These are phyloP conservation scores for Ophioninae sp. DNA, from an alignment of 2,888 invertebrate species.

Conservation along the genomic window DNA sequence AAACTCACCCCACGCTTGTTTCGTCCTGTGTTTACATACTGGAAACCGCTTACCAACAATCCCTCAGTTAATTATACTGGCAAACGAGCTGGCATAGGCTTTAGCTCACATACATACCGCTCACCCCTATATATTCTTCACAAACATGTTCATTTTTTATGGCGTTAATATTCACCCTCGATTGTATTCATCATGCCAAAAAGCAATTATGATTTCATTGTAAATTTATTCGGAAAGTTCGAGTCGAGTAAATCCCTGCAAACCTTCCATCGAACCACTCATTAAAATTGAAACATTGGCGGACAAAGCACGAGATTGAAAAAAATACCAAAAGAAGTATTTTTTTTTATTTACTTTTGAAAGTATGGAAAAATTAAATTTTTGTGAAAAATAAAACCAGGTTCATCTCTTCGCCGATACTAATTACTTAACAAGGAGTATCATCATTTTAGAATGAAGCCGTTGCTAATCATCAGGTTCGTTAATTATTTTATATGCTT, in stretches of 20 bases:
- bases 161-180: conserved; percentile 21
- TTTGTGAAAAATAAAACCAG: background rate
- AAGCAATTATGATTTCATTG: background rate
- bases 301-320: background rate
- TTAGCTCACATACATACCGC: background rate
- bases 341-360: background rate
- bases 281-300: background rate
- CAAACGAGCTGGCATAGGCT: conserved; percentile 41
- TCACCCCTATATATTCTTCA: conserved; percentile 25
- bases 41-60: conserved; percentile 62
- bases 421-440: background rate
- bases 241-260: background rate
- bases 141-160: background rate
- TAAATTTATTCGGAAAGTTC: background rate
- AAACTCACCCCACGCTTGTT: conserved; percentile 50
- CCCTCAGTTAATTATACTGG: conserved; percentile 62
- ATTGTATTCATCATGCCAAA: conserved; percentile 9
- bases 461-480: background rate
- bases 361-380: background rate
- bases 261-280: background rate
- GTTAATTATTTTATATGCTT: background rate
- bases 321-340: no score
- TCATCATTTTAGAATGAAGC: background rate
- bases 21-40: conserved; percentile 61
- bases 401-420: background rate